phyloP scores from a whole-genome alignment of 2,888 invertebrate species.

The Tridacna crocea region DNA sequence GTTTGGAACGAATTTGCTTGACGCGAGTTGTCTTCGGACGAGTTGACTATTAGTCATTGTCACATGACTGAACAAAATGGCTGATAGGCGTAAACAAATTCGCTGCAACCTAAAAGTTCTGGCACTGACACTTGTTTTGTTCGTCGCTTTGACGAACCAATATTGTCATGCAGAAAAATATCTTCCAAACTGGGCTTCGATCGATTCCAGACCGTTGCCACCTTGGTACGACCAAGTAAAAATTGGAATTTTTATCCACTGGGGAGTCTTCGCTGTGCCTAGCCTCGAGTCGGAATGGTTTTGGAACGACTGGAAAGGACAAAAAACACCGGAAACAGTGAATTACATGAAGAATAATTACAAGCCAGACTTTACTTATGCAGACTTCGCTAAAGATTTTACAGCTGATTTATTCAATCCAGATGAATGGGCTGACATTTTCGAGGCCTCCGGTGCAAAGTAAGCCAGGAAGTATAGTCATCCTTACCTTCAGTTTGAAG shows the following conservation, averaged over 20 bases:
- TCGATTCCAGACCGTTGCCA: conserved; percentile 84
- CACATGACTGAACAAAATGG: conserved; percentile 15
- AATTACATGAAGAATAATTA: conserved; percentile 93
- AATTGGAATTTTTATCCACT: conserved; percentile 85
- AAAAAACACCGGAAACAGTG: conserved; percentile 68
- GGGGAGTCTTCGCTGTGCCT: conserved; percentile 85
- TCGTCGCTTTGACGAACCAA: neutral
- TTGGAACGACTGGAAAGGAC: conserved; percentile 91
- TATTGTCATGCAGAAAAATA: conserved; percentile 39
- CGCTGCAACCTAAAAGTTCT: neutral
- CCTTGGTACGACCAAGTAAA: conserved; percentile 85
- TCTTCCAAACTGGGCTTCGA: conserved; percentile 75
- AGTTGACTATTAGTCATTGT: neutral
- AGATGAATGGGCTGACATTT: conserved; percentile 92
- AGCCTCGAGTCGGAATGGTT: conserved; percentile 91
- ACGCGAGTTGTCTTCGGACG: neutral
- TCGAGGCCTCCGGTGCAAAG: conserved; percentile 93
- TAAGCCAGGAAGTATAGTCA: conserved; percentile 76
- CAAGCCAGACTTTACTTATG: conserved; percentile 93
- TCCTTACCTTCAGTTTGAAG: no score
- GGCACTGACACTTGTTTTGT: neutral
- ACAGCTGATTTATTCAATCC: conserved; percentile 95
- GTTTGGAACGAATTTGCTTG: no score
- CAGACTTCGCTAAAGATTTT: conserved; percentile 94
- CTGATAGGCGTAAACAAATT: neutral